Conservation (phyloP, 2,113 vertebrate species). For the Ornithorhynchus anatinus region DNA sequence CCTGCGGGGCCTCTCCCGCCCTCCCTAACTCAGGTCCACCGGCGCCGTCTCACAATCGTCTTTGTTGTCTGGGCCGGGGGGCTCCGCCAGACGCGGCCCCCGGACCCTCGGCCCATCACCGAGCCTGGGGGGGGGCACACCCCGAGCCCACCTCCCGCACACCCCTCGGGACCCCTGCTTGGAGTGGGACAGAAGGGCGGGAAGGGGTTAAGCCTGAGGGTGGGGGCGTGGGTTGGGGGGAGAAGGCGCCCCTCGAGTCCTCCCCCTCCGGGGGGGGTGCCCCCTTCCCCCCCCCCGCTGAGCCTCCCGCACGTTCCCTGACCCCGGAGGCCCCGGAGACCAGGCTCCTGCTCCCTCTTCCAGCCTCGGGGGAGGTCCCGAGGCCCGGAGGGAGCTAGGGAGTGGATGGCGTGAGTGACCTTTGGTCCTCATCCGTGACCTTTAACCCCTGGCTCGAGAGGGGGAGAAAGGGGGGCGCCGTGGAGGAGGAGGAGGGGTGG, state of each 20-base stretch:
- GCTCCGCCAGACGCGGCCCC: not conserved
- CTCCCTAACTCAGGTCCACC: no score
- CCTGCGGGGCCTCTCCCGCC: not conserved
- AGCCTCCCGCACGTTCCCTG: not conserved
- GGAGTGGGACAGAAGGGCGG: not conserved
- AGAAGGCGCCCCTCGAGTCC: constrained; percentile 49
- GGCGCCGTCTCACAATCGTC: constrained; percentile 46
- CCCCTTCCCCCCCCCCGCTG: not conserved
- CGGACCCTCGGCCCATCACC: no score
- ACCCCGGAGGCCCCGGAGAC: constrained; percentile 44
- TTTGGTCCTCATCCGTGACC: constrained; percentile 50
- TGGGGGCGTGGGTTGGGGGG: constrained; percentile 51
- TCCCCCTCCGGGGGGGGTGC: constrained; percentile 44
- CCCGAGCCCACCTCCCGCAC: constrained; percentile 18
- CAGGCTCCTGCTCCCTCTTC: no score
- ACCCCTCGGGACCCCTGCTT: not conserved
- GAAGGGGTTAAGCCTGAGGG: not conserved
- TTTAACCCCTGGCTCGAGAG: constrained; percentile 20
- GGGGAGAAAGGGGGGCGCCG: not conserved
- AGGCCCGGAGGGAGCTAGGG: no score
- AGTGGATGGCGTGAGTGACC: constrained; percentile 46
- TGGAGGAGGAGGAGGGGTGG: not conserved
- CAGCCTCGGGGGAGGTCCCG: constrained; percentile 36
- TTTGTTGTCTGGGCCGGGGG: constrained; percentile 61
- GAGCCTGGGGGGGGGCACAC: no score